phyloP scores from a whole-genome alignment of 2,113 vertebrate species.

The Nibea albiflora region DNA sequence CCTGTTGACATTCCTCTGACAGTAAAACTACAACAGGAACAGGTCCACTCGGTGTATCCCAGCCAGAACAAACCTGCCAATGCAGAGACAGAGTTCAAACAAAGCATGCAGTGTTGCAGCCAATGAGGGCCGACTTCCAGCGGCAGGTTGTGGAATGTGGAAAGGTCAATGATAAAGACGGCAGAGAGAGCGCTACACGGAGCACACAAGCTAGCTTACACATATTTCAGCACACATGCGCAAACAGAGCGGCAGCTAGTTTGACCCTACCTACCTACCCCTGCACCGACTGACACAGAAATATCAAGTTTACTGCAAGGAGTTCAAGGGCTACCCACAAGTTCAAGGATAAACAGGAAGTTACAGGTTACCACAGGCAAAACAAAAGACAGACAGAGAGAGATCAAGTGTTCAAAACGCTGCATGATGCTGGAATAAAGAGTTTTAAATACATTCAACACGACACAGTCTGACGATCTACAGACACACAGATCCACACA shows the following conservation, averaged over 20 bases:
- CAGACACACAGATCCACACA: no score
- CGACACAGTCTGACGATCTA: no score
- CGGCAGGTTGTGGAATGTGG: slow-evolving; percentile 76
- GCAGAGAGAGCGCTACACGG: slow-evolving; percentile 5
- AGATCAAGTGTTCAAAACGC: background rate
- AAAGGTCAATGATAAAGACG: slow-evolving; percentile 73
- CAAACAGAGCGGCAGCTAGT: background rate
- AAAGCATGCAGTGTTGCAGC: slow-evolving; percentile 66
- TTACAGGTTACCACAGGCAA: background rate
- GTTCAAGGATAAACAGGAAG: background rate
- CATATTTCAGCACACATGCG: slow-evolving; percentile 19
- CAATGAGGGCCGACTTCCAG: slow-evolving; percentile 70
- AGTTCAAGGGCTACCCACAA: background rate
- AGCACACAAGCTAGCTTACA: background rate
- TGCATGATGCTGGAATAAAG: no score
- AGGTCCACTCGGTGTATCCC: slow-evolving; percentile 44
- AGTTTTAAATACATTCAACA: no score
- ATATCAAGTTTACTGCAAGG: background rate
- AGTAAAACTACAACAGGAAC: slow-evolving; percentile 60
- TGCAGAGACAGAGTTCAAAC: slow-evolving; percentile 70
- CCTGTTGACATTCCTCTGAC: slow-evolving; percentile 43
- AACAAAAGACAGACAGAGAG: background rate
- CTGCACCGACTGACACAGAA: background rate
- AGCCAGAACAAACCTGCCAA: slow-evolving; percentile 63
- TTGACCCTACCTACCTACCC: no score